Conservation (phyloP, 2,888 invertebrate species). For the Flexamia atlantica region DNA sequence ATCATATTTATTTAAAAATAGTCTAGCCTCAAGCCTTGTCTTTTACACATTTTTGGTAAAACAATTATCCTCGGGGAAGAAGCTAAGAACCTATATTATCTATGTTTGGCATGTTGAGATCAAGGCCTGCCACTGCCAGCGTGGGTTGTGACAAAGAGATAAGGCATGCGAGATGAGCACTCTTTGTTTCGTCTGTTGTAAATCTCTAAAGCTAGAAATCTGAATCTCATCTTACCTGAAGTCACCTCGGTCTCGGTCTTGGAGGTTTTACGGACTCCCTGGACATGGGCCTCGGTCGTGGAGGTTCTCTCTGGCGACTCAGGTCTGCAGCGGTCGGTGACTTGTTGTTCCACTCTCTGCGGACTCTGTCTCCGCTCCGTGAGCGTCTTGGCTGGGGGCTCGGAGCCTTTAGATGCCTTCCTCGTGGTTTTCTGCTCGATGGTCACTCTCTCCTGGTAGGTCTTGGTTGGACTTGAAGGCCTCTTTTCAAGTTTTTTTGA, state of each 20-base stretch:
- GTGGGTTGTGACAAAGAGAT: too few relatives aligned
- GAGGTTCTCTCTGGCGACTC: background rate
- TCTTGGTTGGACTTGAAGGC: slow-evolving; percentile 34
- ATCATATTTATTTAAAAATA: too few relatives aligned
- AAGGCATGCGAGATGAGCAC: too few relatives aligned
- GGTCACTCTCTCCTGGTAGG: slow-evolving; percentile 43
- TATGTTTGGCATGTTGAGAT: too few relatives aligned
- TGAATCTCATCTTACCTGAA: slow-evolving; percentile 4
- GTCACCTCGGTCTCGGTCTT: slow-evolving; percentile 8
- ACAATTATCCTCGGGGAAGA: too few relatives aligned
- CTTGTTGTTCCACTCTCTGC: background rate
- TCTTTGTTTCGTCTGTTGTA: too few relatives aligned
- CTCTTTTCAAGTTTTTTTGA: slow-evolving; percentile 40
- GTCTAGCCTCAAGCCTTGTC: too few relatives aligned
- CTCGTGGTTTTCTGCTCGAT: slow-evolving; percentile 14
- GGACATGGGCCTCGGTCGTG: background rate
- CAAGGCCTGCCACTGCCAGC: too few relatives aligned
- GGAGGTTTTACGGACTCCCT: background rate
- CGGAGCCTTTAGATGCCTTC: slow-evolving; percentile 11
- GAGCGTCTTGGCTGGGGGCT: background rate
- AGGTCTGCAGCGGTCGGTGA: background rate
- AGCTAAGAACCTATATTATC: too few relatives aligned
- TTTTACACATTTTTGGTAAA: too few relatives aligned
- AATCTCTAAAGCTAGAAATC: too few relatives aligned
- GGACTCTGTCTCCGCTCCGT: background rate